Conservation (phyloP, 1,140 invertebrate genomes). For the Eupristina koningsbergeri region DNA sequence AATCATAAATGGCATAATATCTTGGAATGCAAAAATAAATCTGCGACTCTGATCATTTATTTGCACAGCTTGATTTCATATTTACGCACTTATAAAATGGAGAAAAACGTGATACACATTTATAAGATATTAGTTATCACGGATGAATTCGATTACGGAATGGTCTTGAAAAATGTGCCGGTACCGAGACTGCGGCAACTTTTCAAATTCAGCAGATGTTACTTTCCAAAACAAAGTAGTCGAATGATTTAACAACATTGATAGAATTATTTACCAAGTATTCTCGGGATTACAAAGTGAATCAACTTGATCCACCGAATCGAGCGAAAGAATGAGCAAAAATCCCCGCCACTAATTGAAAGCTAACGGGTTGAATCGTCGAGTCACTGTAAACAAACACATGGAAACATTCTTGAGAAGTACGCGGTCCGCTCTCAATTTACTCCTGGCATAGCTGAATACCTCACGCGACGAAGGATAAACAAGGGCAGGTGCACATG, state of each 20-base stretch:
- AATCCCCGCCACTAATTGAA: neutral
- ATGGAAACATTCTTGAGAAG: neutral
- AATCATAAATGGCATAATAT: neutral
- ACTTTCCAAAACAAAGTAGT: neutral
- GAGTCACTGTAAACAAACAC: neutral
- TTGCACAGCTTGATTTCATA: neutral
- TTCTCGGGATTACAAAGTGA: neutral
- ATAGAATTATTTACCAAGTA: no score
- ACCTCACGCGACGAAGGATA: constrained; percentile 44
- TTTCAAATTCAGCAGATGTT: neutral
- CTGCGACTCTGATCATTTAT: neutral
- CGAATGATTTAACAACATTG: no score
- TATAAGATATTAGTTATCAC: neutral
- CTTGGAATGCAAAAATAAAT: neutral
- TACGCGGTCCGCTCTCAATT: neutral
- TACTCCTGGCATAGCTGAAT: neutral
- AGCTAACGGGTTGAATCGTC: neutral
- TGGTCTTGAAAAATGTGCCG: no score
- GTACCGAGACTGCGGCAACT: no score
- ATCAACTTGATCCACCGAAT: neutral
- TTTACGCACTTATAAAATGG: neutral
- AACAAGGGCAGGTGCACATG: constrained; percentile 59
- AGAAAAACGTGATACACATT: neutral
- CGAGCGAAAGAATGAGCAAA: no score
- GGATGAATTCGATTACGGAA: neutral